Conservation (phyloP, 1,140 invertebrate species). For the Rhagoletis zephyria region DNA sequence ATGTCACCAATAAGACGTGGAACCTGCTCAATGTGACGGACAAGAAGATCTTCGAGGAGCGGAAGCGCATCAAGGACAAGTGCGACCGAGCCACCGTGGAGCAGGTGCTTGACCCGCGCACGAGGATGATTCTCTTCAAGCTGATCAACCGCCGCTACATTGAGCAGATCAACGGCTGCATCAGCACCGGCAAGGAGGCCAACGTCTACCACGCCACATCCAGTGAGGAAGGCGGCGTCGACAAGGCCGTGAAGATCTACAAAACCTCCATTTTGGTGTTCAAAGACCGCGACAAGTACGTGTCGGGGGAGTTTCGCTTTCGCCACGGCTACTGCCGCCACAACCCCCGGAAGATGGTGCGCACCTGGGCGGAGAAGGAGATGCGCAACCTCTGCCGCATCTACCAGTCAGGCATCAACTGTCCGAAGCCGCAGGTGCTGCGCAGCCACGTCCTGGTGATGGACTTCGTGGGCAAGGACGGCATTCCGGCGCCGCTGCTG, state of each 20-base stretch:
- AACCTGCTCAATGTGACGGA: slow-evolving; percentile 83
- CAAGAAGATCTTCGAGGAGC: no score
- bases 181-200: slow-evolving; percentile 97
- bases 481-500: no score
- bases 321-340: slow-evolving; percentile 92
- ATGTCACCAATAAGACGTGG: slow-evolving; percentile 80
- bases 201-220: slow-evolving; percentile 96
- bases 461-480: slow-evolving; percentile 92
- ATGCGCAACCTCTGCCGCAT: slow-evolving; percentile 93
- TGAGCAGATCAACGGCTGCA: slow-evolving; percentile 92
- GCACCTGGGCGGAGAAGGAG: slow-evolving; percentile 98
- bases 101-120: slow-evolving; percentile 96
- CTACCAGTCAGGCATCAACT: slow-evolving; percentile 81
- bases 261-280: slow-evolving; percentile 97
- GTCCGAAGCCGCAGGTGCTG: slow-evolving; percentile 91
- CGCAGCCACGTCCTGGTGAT: slow-evolving; percentile 94
- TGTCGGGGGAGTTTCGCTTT: slow-evolving; percentile 95
- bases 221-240: slow-evolving; percentile 79
- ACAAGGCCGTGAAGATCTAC: slow-evolving; percentile 95
- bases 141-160: slow-evolving; percentile 88
- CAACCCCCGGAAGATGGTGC: slow-evolving; percentile 97
- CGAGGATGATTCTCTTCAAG: slow-evolving; percentile 95
- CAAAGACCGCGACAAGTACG: slow-evolving; percentile 98
- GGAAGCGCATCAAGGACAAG: no score
- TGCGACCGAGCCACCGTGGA: slow-evolving; percentile 96